A percentile compares a stretch with the other conserved stretches of the same genome.
Conservation (phyloP, 1,140 invertebrate species). For the Atta colombica region DNA sequence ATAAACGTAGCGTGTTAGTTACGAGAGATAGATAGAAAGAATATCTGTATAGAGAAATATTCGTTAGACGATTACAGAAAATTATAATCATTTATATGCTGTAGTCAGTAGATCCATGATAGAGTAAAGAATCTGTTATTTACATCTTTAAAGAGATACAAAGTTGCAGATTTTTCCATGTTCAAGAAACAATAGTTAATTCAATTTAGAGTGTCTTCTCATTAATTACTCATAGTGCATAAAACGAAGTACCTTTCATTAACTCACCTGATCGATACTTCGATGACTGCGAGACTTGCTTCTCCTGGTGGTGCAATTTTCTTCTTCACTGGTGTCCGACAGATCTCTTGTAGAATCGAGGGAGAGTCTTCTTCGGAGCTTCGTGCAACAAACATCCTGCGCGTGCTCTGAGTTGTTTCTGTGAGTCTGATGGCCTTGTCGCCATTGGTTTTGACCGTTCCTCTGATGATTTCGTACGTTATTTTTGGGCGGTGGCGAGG, state of each 20-base stretch:
- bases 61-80: constrained; percentile 23
- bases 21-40: constrained; percentile 71
- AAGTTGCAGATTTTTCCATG: background rate
- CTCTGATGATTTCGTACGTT: constrained; percentile 86
- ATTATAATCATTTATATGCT: background rate
- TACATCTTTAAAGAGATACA: constrained; percentile 11
- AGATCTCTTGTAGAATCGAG: constrained; percentile 91
- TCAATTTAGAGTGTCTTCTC: background rate
- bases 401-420: constrained; percentile 81
- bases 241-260: background rate
- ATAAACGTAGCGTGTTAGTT: constrained; percentile 83
- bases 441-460: constrained; percentile 85
- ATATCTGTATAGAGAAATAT: background rate
- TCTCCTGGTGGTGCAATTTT: constrained; percentile 83
- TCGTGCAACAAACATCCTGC: constrained; percentile 81
- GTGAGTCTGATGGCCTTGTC: constrained; percentile 78
- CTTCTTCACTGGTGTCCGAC: constrained; percentile 90
- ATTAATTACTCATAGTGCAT: background rate
- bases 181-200: constrained; percentile 1
- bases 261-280: constrained; percentile 89
- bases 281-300: constrained; percentile 88
- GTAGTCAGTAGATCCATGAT: background rate
- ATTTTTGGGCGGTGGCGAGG: constrained; percentile 81
- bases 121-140: constrained; percentile 42
- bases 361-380: constrained; percentile 88